These are phyloP conservation scores for Cottus gobio DNA, from an alignment of 2,113 vertebrate genomes.

Conservation along the genomic window DNA sequence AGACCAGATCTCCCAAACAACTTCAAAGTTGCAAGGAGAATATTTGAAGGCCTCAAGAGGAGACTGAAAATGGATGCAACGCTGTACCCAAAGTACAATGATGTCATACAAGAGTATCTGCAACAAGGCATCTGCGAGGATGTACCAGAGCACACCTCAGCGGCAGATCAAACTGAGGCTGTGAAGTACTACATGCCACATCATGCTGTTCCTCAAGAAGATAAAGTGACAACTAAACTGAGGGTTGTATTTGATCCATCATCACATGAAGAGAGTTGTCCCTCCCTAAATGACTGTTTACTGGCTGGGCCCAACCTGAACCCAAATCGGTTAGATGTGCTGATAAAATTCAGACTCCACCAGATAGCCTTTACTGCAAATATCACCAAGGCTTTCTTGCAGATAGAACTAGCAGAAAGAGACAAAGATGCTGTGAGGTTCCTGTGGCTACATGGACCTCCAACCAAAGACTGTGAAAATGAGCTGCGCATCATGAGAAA, in stretches of 20 bases:
- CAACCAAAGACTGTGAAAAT: background rate
- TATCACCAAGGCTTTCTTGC: constrained; percentile 11
- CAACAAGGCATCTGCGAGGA: constrained; percentile 4
- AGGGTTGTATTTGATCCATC: background rate
- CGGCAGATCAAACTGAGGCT: background rate
- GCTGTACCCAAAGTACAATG: background rate
- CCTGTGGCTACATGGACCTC: too few species aligned
- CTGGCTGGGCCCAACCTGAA: background rate
- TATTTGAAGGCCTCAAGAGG: background rate
- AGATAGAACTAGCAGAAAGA: background rate
- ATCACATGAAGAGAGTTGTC: background rate
- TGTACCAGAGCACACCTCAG: background rate
- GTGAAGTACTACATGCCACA: background rate
- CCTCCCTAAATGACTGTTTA: background rate
- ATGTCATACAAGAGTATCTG: constrained; percentile 2
- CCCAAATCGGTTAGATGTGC: background rate
- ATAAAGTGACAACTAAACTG: background rate
- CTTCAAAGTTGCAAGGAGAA: background rate
- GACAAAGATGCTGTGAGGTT: background rate
- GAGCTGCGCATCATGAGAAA: background rate
- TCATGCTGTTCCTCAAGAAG: background rate
- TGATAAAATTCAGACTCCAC: constrained; percentile 7
- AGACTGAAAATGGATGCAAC: background rate
- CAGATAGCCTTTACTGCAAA: constrained; percentile 7
- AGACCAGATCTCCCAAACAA: background rate